Evolutionary conservation across 2,797 vertebrate genomes (phyloP).

Genomic region (Clarias pachynema): DNA sequence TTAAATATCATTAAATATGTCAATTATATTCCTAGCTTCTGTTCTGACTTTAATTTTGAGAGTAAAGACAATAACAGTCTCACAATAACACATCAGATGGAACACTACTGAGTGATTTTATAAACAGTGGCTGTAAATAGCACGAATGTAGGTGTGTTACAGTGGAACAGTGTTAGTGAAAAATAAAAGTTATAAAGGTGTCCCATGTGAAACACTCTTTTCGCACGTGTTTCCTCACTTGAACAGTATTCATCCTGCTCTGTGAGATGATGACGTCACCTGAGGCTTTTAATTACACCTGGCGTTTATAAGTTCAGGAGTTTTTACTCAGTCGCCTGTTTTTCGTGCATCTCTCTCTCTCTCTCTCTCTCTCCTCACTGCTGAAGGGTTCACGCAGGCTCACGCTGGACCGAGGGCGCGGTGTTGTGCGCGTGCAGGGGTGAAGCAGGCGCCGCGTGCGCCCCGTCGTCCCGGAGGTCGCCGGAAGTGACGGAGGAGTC

Average conservation of each 20-base stretch:
- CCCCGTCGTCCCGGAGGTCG: constrained; percentile 78
- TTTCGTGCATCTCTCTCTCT: background rate
- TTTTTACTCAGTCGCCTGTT: background rate
- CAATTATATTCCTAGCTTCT: background rate
- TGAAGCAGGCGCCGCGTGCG: constrained; percentile 64
- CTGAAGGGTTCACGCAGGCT: constrained; percentile 67
- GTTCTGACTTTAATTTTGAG: background rate
- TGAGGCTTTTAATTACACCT: background rate
- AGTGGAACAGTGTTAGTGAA: background rate
- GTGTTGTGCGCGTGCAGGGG: constrained; percentile 64
- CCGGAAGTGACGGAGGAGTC: constrained; percentile 90
- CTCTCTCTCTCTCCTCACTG: no score
- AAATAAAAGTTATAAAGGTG: background rate
- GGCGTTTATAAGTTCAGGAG: background rate
- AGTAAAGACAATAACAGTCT: background rate
- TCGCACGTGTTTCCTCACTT: background rate
- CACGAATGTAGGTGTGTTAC: background rate
- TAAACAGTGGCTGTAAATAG: background rate
- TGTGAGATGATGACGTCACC: background rate
- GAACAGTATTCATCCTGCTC: background rate
- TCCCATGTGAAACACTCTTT: background rate
- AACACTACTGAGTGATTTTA: background rate
- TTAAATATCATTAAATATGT: background rate
- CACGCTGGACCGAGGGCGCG: constrained; percentile 58
- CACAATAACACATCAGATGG: background rate